phyloP scores from a whole-genome alignment of 2,113 vertebrate species.

The Platichthys flesus region DNA sequence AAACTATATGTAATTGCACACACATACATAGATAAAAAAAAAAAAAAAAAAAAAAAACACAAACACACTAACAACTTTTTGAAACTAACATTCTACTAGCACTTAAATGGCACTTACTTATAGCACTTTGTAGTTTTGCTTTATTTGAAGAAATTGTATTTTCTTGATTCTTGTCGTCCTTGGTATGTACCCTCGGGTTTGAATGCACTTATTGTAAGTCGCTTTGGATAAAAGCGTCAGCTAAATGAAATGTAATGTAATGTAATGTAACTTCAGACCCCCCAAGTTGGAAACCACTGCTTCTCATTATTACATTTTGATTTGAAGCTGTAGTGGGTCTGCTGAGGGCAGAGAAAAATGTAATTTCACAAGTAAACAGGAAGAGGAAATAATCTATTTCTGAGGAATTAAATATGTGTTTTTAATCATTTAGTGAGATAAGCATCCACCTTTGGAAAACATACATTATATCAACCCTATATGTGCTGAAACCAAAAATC shows the following conservation, averaged over 20 bases:
- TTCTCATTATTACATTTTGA: conserved; percentile 4
- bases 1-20: background rate
- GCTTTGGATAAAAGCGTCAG: no score
- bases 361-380: conserved; percentile 6
- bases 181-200: no score
- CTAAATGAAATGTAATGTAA: no score
- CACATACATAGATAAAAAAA: background rate
- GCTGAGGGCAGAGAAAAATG: background rate
- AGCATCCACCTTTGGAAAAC: background rate
- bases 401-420: background rate
- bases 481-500: no score
- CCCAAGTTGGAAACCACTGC: background rate
- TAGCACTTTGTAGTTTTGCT: no score
- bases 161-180: no score
- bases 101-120: no score
- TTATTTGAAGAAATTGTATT: no score
- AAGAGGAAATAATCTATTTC: conserved; percentile 4
- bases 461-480: background rate
- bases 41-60: no score
- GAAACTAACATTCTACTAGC: no score
- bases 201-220: no score
- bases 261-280: background rate
- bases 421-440: background rate
- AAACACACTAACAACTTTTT: no score
- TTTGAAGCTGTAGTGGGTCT: background rate